Evolutionary conservation across 2,113 vertebrate species (phyloP), one percentile per base, ranked within the genome.

Genomic region (Tachysurus vachellii): DNA sequence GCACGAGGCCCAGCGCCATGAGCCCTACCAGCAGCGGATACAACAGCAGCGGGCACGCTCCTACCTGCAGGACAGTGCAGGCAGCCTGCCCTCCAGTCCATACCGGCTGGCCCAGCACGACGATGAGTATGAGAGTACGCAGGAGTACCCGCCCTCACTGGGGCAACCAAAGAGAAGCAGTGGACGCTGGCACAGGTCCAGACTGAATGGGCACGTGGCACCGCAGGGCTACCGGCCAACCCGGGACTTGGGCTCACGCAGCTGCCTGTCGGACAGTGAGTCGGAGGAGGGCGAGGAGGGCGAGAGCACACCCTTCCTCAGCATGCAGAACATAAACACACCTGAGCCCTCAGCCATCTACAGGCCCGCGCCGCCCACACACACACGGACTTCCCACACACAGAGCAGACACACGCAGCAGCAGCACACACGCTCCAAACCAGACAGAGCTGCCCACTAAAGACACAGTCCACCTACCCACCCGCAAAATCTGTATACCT

Each of bases 121-220:
- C 57, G 98, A 99, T 59, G 97, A 98, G 91, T 99, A 99, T 19
- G 97, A 99, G 94, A 99, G 97, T 62, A 99, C 98, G 57, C 98
- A 99, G 93, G 98, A 99, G 96, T 98, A 97, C 85, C 94, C 97
- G 92, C 96, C 97, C 90, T 96, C 96, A 19, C 96, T 96, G 91
- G 97, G 97, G 92, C 96, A 96, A 93, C 95, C 95, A 95, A 96
- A 96, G 93, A 96, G 94, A 94, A 92, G 93, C 88, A 93, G 93
- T 83, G 93, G 92, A 94, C 93, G 94, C 93, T 98, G 97, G 97
- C 95, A 95, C 92, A 96, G 96, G 92, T 97, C 97, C 92, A 97
- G 97, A 95, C 96, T 98, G 92, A 98, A 99, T 0, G 97, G 97
- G 93, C 96, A 98, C 84, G 95, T 98, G 93, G 96, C 97, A 75